Evolutionary conservation across 2,888 invertebrate species (phyloP).

Genomic region (Lepidocyrtinus sp.): DNA sequence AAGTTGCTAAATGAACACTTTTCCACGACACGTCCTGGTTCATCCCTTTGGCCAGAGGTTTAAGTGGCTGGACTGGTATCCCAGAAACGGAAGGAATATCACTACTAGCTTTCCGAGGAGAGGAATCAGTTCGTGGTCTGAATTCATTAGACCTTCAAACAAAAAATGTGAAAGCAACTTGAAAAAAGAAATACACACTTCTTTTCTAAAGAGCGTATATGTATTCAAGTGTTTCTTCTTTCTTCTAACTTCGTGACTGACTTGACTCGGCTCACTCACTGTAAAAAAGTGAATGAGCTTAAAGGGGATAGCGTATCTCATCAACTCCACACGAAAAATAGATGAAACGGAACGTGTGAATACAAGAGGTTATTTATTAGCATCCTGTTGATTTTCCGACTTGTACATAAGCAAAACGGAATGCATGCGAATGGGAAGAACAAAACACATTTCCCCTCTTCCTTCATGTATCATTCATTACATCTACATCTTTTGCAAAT

Average conservation of each 20-base stretch:
- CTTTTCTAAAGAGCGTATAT: too few relatives aligned
- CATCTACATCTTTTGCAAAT: slow-evolving; percentile 12
- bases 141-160: slow-evolving; percentile 67
- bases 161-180: background rate
- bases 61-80: slow-evolving; percentile 43
- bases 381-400: slow-evolving; percentile 60
- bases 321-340: background rate
- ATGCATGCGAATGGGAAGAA: slow-evolving; percentile 15
- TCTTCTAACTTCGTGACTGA: slow-evolving; percentile 8
- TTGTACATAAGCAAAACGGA: slow-evolving; percentile 24
- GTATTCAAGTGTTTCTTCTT: background rate
- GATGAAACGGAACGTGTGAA: slow-evolving; percentile 8
- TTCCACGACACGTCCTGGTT: slow-evolving; percentile 62
- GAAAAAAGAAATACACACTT: slow-evolving; percentile 4
- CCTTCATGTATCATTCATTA: slow-evolving; percentile 19
- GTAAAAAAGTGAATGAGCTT: background rate
- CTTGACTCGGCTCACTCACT: too few relatives aligned
- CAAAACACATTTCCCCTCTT: slow-evolving; percentile 7
- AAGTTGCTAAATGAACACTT: slow-evolving; percentile 89
- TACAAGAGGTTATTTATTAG: slow-evolving; percentile 56
- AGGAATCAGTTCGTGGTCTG: slow-evolving; percentile 68
- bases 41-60: slow-evolving; percentile 64
- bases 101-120: slow-evolving; percentile 66
- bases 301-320: slow-evolving; percentile 1
- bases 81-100: slow-evolving; percentile 62